These are phyloP conservation scores for Myotis pilosus DNA, from an alignment of 2,797 vertebrate genomes.

Conservation along the genomic window DNA sequence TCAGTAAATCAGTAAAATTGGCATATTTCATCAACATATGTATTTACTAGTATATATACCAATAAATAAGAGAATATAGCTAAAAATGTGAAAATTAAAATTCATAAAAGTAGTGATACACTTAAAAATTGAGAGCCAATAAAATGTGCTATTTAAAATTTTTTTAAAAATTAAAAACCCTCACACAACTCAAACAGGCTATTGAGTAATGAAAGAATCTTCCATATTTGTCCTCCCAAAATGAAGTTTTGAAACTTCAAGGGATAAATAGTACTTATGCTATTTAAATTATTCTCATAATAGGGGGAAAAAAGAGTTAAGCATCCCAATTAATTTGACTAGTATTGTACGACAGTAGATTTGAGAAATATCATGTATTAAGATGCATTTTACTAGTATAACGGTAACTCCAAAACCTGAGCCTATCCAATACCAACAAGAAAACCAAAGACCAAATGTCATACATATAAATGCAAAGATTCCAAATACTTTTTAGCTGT, in stretches of 20 bases:
- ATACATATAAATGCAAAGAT: not conserved
- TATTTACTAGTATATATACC: not conserved
- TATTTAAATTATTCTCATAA: not conserved
- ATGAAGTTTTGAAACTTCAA: not conserved
- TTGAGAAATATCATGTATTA: not conserved
- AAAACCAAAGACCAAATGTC: not conserved
- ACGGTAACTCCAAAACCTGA: not conserved
- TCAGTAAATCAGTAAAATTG: not conserved
- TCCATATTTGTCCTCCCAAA: not conserved
- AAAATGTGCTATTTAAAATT: not conserved
- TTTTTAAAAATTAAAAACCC: not conserved
- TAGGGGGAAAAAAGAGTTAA: not conserved
- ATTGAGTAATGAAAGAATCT: not conserved
- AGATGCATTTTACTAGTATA: not conserved
- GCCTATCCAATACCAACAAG: not conserved
- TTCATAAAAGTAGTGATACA: not conserved
- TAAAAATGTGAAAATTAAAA: conserved; percentile 1
- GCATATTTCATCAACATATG: not conserved
- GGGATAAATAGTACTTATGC: not conserved
- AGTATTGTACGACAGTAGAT: not conserved
- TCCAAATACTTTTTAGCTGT: not conserved
- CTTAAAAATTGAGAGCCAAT: conserved; percentile 13
- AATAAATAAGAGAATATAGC: not conserved
- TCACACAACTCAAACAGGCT: not conserved
- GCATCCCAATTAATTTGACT: not conserved